A percentile compares a stretch with the other conserved stretches of the same genome.
Evolutionary conservation across 2,113 vertebrate genomes (phyloP).

Genomic region (Bufo bufo): DNA sequence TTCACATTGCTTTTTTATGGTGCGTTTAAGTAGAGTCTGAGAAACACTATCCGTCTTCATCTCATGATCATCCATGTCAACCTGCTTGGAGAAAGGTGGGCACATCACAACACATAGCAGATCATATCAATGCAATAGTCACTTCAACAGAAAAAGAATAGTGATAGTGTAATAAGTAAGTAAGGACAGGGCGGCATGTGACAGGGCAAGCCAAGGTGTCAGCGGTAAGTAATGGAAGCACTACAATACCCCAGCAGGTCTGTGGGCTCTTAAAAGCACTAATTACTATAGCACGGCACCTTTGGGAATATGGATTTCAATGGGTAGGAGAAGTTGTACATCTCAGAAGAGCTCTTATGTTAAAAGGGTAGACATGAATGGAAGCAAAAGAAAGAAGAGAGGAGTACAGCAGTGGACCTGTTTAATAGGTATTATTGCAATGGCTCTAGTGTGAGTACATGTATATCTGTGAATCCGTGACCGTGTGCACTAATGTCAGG

Average conservation of each 20-base stretch:
- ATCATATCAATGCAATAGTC: not conserved
- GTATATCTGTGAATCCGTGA: too few species aligned
- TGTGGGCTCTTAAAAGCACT: not conserved
- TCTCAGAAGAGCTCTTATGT: not conserved
- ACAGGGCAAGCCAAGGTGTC: not conserved
- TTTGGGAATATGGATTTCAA: not conserved
- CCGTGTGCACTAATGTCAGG: too few species aligned
- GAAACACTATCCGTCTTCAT: constrained; percentile 4
- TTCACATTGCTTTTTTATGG: constrained; percentile 29
- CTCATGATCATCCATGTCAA: not conserved
- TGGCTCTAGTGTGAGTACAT: too few species aligned
- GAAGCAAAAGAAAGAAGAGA: not conserved
- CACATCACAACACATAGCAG: not conserved
- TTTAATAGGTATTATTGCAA: not conserved
- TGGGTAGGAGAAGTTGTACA: not conserved
- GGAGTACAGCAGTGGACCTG: not conserved
- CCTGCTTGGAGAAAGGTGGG: not conserved
- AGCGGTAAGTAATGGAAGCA: not conserved
- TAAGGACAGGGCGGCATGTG: not conserved
- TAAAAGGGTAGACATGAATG: not conserved
- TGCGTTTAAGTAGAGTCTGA: constrained; percentile 1
- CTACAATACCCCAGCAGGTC: not conserved
- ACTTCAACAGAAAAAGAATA: not conserved
- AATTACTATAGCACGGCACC: not conserved
- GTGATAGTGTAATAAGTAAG: not conserved